A percentile compares a stretch with the other conserved stretches of the same genome.
Evolutionary conservation across 2,888 invertebrate species (phyloP).

Genomic region (Rhamnusium bicolor): DNA sequence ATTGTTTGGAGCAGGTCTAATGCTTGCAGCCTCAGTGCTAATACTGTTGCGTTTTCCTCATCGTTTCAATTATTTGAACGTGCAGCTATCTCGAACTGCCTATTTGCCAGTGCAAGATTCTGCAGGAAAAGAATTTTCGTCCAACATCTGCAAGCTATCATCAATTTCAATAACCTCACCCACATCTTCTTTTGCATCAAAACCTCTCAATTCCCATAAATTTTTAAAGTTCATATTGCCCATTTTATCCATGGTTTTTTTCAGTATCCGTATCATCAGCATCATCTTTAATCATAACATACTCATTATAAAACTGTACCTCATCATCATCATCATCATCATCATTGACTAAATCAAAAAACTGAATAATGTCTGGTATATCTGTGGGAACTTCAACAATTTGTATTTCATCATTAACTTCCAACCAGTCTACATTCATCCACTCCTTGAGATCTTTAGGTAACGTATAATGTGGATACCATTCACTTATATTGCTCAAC

Average conservation of each 20-base stretch:
- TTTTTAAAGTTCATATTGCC: neutral
- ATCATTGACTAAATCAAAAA: constrained; percentile 56
- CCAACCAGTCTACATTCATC: constrained; percentile 68
- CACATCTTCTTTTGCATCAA: constrained; percentile 39
- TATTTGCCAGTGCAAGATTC: neutral
- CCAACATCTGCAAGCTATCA: neutral
- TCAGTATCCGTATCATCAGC: constrained; percentile 37
- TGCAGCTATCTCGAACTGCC: no score
- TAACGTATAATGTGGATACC: constrained; percentile 69
- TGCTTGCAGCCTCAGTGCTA: no score
- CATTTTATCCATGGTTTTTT: constrained; percentile 21
- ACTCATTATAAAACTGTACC: constrained; percentile 60
- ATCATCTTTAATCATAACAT: constrained; percentile 54
- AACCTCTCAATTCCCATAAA: constrained; percentile 32
- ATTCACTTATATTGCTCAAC: constrained; percentile 65
- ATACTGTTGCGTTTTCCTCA: no score
- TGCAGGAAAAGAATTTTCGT: neutral
- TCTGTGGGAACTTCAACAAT: constrained; percentile 52
- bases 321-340: constrained; percentile 58
- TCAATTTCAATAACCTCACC: constrained; percentile 44
- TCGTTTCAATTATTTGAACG: no score
- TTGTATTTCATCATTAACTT: constrained; percentile 58
- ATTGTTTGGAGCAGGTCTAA: no score
- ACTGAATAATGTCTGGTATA: constrained; percentile 44
- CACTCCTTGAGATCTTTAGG: constrained; percentile 69